Percentiles rank a stretch among this genome's conserved stretches.
Conservation (phyloP, 2,797 vertebrate genomes). For the Tachyglossus aculeatus region DNA sequence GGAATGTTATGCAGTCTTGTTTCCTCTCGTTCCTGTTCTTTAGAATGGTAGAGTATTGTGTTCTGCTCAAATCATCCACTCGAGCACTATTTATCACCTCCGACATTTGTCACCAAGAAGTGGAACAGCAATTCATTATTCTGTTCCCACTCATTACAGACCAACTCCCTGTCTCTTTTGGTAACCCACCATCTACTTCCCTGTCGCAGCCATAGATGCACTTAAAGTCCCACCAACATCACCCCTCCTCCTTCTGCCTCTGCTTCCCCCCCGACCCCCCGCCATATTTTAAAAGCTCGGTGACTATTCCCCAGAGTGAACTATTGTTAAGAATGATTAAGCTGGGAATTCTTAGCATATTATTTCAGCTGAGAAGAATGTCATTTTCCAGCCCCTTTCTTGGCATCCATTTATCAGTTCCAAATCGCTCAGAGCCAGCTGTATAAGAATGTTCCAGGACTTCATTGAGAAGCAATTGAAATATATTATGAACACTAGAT, state of each 20-base stretch:
- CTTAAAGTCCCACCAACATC: too few species aligned
- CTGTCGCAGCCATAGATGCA: too few species aligned
- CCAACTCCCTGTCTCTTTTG: neutral
- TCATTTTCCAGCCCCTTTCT: conserved; percentile 52
- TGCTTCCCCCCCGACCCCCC: neutral
- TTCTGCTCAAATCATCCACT: neutral
- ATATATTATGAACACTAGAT: conserved; percentile 9
- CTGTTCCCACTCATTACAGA: neutral
- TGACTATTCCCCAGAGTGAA: neutral
- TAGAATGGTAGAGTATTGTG: neutral
- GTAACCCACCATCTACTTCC: neutral
- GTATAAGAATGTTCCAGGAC: conserved; percentile 30
- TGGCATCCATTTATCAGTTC: conserved; percentile 33
- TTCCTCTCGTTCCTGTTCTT: neutral
- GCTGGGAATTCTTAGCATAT: conserved; percentile 43
- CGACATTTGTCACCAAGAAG: neutral
- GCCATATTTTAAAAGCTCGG: conserved; percentile 1
- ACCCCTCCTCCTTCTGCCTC: neutral
- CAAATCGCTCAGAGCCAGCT: conserved; percentile 32
- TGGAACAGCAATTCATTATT: neutral
- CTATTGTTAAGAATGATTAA: conserved; percentile 32
- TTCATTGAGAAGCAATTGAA: conserved; percentile 25
- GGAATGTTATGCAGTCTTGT: neutral
- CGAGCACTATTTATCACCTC: neutral
- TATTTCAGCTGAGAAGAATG: conserved; percentile 34